These are phyloP conservation scores for Mizuhopecten yessoensis DNA, from an alignment of 1,140 invertebrate genomes.

Conservation along the genomic window DNA sequence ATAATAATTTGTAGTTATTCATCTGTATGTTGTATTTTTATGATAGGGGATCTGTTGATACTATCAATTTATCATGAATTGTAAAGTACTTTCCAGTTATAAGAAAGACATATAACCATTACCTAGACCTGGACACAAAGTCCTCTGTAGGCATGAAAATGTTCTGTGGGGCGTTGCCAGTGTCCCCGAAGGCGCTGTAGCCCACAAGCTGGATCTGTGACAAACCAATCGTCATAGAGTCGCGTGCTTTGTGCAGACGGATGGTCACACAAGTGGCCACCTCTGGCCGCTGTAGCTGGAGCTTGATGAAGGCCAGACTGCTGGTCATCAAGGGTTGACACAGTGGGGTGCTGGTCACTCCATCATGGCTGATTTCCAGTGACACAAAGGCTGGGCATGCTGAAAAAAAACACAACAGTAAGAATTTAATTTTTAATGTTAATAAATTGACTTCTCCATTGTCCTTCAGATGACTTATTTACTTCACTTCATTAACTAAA, in stretches of 20 bases:
- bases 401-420: too few relatives aligned
- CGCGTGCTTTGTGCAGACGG: slow-evolving; percentile 91
- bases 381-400: slow-evolving; percentile 95
- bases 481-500: too few relatives aligned
- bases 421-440: too few relatives aligned
- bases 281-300: slow-evolving; percentile 91
- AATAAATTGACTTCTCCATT: too few relatives aligned
- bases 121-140: slow-evolving; percentile 78
- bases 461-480: too few relatives aligned
- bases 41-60: too few relatives aligned
- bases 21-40: too few relatives aligned
- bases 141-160: slow-evolving; percentile 80
- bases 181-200: slow-evolving; percentile 89
- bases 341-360: slow-evolving; percentile 86
- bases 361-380: slow-evolving; percentile 89
- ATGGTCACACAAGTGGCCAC: slow-evolving; percentile 87
- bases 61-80: too few relatives aligned
- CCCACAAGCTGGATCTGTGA: slow-evolving; percentile 94
- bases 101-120: too few relatives aligned
- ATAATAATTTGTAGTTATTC: too few relatives aligned
- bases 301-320: slow-evolving; percentile 92
- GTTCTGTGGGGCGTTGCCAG: slow-evolving; percentile 76
- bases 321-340: slow-evolving; percentile 91
- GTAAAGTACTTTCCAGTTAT: neutral
- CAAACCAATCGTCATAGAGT: slow-evolving; percentile 93